Evolutionary conservation across 1,140 invertebrate genomes (phyloP), one percentile per base, ranked within the genome.

Genomic region (Drosophila navojoa): DNA sequence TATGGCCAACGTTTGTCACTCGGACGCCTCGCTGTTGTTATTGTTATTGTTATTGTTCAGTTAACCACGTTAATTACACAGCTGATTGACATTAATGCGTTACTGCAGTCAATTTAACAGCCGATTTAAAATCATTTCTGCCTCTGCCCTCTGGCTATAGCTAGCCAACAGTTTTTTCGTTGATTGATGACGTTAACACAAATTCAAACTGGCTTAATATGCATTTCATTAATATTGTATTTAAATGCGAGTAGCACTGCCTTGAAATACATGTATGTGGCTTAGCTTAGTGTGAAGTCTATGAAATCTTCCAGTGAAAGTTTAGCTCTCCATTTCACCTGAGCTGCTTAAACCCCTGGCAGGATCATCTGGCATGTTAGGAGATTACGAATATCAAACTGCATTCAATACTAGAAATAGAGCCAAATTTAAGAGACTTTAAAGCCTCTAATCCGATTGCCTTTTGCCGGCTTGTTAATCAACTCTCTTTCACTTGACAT

Each of bases 81-180:
- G 53, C 78, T 81, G 82, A 86, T 87, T 86, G 82, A 79, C 84
- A 87, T 79, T 87, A 87, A 89, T 89, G 67, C 76, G 53, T 53
- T 25, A 45, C 44, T 55, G 45, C 47, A 59, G 67, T 71, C 67
- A 70, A 66, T 79, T 75, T 79, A 87, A 87, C 75, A 87, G 75
- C 60, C 78, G 78, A 79, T 67, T 81, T 87, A 62, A 76, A 77
- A 72, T 67, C 53, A 74, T 66, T 71, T 67, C 47, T 25, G 10
- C 3, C 27, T 29, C 35, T 60, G 76, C 54, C 66, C 71, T 60
- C 66, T 16, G 76, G 60, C 38, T n/a, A 47, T 35, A 22, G 62
- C 7, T 60, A n/a, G 63, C 57, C 44, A 47, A 68, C 59, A 67
- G 58, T 72, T 64, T 67, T 67, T 60, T 44, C 54, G 47, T 60